A percentile compares a stretch with the other conserved stretches of the same genome.
These are phyloP conservation scores for Listrodromus nycthemerus DNA, from an alignment of 2,888 invertebrate species.

Conservation along the genomic window DNA sequence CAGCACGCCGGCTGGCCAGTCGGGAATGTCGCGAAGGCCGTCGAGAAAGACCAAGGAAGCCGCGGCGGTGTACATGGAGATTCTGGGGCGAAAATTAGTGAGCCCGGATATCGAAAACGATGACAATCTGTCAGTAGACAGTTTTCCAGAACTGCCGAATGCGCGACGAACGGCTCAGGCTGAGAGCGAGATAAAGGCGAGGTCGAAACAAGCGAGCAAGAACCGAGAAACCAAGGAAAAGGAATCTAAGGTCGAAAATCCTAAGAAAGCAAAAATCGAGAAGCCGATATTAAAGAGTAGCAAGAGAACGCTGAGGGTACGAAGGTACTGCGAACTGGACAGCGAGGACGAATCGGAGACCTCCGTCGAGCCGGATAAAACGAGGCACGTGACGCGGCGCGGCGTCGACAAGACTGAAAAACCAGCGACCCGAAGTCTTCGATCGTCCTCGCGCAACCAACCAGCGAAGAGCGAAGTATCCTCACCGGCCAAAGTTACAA, in stretches of 20 bases:
- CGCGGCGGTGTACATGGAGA: slow-evolving; percentile 90
- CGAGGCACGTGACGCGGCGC: slow-evolving; percentile 76
- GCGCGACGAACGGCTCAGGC: slow-evolving; percentile 87
- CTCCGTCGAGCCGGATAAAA: slow-evolving; percentile 76
- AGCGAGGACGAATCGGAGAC: slow-evolving; percentile 79
- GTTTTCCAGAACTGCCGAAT: slow-evolving; percentile 89
- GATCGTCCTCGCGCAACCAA: slow-evolving; percentile 76
- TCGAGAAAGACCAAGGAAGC: slow-evolving; percentile 91
- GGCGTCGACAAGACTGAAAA: slow-evolving; percentile 72
- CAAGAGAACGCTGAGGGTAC: slow-evolving; percentile 76
- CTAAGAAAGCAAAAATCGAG: slow-evolving; percentile 63
- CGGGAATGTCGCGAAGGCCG: slow-evolving; percentile 84
- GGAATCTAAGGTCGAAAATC: slow-evolving; percentile 36
- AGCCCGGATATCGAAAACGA: slow-evolving; percentile 88
- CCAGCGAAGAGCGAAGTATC: slow-evolving; percentile 64
- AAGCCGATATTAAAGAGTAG: slow-evolving; percentile 72
- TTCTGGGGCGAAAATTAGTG: slow-evolving; percentile 89
- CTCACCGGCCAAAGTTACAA: slow-evolving; percentile 21
- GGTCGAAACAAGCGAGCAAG: slow-evolving; percentile 68
- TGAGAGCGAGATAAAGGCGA: slow-evolving; percentile 86
- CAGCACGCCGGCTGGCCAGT: slow-evolving; percentile 44
- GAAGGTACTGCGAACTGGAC: slow-evolving; percentile 80
- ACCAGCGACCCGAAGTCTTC: slow-evolving; percentile 74
- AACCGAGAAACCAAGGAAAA: slow-evolving; percentile 75
- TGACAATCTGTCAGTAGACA: slow-evolving; percentile 88